Conservation (phyloP, 2,113 vertebrate genomes). For the Pogonocichla stellata region DNA sequence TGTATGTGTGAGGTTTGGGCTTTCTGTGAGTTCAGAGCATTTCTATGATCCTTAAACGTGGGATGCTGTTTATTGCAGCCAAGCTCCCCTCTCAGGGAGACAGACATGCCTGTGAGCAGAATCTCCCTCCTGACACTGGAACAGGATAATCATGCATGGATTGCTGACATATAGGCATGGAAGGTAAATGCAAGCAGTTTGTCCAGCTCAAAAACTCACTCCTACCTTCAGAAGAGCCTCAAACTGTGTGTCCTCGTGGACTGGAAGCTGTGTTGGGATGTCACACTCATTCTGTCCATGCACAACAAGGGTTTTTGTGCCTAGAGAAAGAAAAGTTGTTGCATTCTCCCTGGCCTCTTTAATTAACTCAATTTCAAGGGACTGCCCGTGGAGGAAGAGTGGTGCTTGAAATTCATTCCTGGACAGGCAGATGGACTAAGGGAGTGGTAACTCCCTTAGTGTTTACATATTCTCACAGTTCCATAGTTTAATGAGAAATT, state of each 20-base stretch:
- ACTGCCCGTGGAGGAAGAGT: neutral
- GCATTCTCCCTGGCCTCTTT: neutral
- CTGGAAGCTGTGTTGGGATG: slow-evolving; percentile 96
- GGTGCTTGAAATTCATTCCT: neutral
- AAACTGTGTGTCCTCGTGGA: slow-evolving; percentile 99
- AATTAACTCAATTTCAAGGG: neutral
- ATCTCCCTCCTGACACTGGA: neutral
- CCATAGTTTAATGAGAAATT: neutral
- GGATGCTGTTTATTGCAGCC: neutral
- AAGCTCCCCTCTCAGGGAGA: neutral
- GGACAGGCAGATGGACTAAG: neutral
- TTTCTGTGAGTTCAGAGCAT: neutral
- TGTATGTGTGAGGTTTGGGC: neutral
- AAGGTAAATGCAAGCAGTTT: neutral
- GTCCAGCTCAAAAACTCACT: neutral
- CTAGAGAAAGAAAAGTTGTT: slow-evolving; percentile 69
- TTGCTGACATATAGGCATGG: neutral
- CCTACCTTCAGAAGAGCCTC: slow-evolving; percentile 94
- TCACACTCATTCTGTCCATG: slow-evolving; percentile 99
- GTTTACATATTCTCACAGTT: neutral
- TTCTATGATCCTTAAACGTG: neutral
- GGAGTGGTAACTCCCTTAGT: neutral
- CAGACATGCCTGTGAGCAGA: neutral
- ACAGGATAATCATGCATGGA: neutral
- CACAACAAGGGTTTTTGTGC: slow-evolving; percentile 97